Base-by-base conservation (phyloP, 2,113 vertebrate genomes). In the Harpagus bidentatus region DNA sequence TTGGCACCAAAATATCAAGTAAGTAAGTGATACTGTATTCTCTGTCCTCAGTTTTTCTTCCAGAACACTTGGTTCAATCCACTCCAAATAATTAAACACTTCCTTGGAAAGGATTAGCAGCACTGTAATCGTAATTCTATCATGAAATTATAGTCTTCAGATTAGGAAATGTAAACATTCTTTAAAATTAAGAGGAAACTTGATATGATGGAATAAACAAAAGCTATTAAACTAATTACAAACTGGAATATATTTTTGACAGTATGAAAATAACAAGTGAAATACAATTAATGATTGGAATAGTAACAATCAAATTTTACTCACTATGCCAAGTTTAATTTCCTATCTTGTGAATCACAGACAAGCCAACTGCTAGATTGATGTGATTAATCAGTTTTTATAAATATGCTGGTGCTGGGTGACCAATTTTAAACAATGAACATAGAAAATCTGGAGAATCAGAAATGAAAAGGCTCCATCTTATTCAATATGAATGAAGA, bases 301-400 rank as follows among this genome's bases (percentile, higher is more conserved):
- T 89, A 91, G 40, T 78, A 86, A 83, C 81, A 92, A 85, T 84
- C 52, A 89, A 42, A 92, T 74, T 92, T 74, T 96, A 79, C 45
- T 92, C 38, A 25, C n/a, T 79, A 17, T 66, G 74, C 67, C 65
- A 84, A 74, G 22, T 42, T 83, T 83, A 65, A 78, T 96, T 92
- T 97, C 61, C 56, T 91, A 22, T 79, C 40, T 66, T 90, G 66
- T 92, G 92, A 95, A 86, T 85, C 73, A 82, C n/a, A 84, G 56
- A 50, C 34, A 92, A 84, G 32, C 66, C 32, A 78, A 50, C 34
- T 53, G 9, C 38, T 62, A 93, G 36, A 87, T 8, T 86, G 71
- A 72, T 66, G 62, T 38, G 56, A 89, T 86, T 92, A 95, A 94
- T 89, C 66, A 43, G 14, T 67, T 94, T 90, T 92, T 66, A 87